Evolutionary conservation across 2,797 vertebrate genomes (phyloP), one percentile per base, ranked within the genome.

Genomic region (Lacerta bilineata): DNA sequence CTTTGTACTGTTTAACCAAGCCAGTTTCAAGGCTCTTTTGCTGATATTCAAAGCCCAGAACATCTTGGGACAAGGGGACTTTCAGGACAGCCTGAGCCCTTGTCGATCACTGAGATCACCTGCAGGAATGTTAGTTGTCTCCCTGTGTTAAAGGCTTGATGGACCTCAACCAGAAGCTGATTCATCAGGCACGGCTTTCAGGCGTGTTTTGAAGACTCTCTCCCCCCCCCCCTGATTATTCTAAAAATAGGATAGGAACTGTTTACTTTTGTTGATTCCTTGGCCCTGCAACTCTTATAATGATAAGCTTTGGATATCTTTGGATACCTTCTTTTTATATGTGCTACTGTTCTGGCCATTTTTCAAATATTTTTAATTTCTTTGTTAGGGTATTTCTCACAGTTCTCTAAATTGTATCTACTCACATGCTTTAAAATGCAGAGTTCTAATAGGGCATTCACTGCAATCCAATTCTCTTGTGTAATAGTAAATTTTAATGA

Each of bases 351-450:
- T 36, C 3, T 33, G 27, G 27, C 23, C n/a, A 33, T 59, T 78
- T 80, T 72, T 33, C 3, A 80, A 27, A 61, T 81, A 10, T 81
- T 39, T 50, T 77, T 77, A 46, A 61, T 20, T 18, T 59, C 17
- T 59, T 7, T 39, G 33, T 33, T 74, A 20, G 29, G 55, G 55
- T 41, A 33, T 39, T 82, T 11, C 61, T 66, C 23, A 36, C 23
- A 81, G 27, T 23, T 8, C n/a, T 64, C 36, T 64, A 79, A 55
- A 79, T 79, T 55, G 46, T 79, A 6, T 66, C n/a, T 81, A 27
- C 23, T 82, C 61, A 82, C 43, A 68, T 69, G 55, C 17, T 80
- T 64, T 80, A 80, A 80, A 80, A 64, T 39, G 25, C 64, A 82
- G 13, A 36, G 55, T 33, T 43, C 33, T 33, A 43, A 61, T 27